Base-by-base conservation (phyloP, 92 coral and sea anemone species). In the Nematostella vectensis region DNA sequence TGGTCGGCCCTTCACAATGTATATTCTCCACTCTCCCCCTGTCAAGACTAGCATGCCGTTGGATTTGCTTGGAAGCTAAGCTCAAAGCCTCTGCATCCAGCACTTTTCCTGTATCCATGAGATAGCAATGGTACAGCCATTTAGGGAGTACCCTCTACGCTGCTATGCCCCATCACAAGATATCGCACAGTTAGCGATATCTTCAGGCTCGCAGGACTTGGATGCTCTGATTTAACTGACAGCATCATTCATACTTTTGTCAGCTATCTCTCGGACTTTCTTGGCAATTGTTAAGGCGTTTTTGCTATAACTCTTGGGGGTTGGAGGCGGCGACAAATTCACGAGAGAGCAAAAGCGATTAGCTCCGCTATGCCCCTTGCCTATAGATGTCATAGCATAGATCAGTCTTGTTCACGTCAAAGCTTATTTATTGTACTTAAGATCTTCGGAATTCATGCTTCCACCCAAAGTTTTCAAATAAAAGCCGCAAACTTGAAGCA, bases 401-500 rank as follows among this genome's bases (percentile, higher is more conserved):
- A 33, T 33, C 40, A 33, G 40, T 33, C 56, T 51, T 59, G 31
- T 59, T 57, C 62, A 57, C 62, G 29, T 57, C 62, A 57, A 57
- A 31, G 62, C 55, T 57, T 3, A 6, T 33, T 33, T 6, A 21
- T 9, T 33, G 36, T 58, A 20, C 47, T 59, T 19, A 23, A 59
- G 57, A 51, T 11, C 11, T 39, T 21, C 26, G 40, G 40, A 66
- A 66, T 40, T 55, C 55, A 29, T 66, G 54, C 43, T 56, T 55
- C 72, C 55, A 66, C 37, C 55, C 65, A 66, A 54, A 56, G 62
- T 47, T 55, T 31, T 66, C 65, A 31, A 54, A 66, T 27, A 38
- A 33, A 55, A 66, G 56, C 29, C 50, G 48, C 27, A 66, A 47
- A 28, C 55, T 66, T 66, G 72, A 66, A 11, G 56, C 66, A 66